Base-by-base conservation (phyloP, 1,140 invertebrate genomes). In the Drosophila orena region DNA sequence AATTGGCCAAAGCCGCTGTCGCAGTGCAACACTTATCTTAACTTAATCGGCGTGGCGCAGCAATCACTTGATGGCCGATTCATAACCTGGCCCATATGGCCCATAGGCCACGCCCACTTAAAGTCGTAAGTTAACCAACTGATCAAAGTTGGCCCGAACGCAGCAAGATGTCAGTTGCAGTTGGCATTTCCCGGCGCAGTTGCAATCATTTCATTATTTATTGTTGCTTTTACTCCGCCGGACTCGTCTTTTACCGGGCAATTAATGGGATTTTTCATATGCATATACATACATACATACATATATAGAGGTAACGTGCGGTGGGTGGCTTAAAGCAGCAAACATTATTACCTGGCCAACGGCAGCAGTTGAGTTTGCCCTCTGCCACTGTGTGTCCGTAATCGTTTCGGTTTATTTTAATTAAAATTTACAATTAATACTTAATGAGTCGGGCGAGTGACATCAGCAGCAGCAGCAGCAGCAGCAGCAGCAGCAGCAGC, bases 351-450 rank as follows among this genome's bases (percentile, higher is more conserved):
- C 83, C 74, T 81, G 74, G 42, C 55, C 62, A 74, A 59, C 81
- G 24, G 4, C 17, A 17, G 17, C 17, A 17, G 17, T 17, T 1
- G 17, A 17, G 17, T 1, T 17, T 4, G 4, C 24, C 24, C 4
- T 24, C 24, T 4, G 47, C 20, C 49, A 46, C 44, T 11, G 47
- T 34, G n/a, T 68, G 68, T 20, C 55, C 65, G 73, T 73, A 81
- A 69, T 89, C 79, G 71, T 69, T 80, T 77, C 69, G 77, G 85
- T 90, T 90, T 90, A 84, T 89, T 89, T 89, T 84, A 89, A 89
- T 89, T 89, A 89, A 89, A 89, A 89, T 89, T 89, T 90, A 84
- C 84, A 89, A 89, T 89, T 89, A 89, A 89, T 89, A 89, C 88
- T 89, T 90, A 89, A 89, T 89, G 80, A 89, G 84, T 84, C 55